These are phyloP conservation scores for Drosophila rufa DNA, from an alignment of 1,140 invertebrate species.

Conservation along the genomic window DNA sequence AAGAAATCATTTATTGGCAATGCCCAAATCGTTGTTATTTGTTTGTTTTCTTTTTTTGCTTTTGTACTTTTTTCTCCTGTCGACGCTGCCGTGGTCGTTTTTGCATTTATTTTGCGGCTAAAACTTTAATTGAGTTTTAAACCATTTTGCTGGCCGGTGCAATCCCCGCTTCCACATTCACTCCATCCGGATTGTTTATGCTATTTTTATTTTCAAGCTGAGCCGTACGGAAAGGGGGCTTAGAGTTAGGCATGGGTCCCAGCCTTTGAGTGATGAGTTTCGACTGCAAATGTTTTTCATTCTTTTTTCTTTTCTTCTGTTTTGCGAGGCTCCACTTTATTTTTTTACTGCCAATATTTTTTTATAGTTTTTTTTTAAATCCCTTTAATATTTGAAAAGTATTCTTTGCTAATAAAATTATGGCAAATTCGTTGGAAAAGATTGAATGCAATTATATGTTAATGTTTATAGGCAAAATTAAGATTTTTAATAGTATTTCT, in stretches of 20 bases:
- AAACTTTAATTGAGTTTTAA: slow-evolving; percentile 85
- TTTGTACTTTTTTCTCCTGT: slow-evolving; percentile 53
- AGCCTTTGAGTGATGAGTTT: slow-evolving; percentile 75
- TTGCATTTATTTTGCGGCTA: slow-evolving; percentile 85
- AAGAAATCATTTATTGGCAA: background rate
- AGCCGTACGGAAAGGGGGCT: slow-evolving; percentile 1
- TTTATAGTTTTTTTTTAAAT: background rate
- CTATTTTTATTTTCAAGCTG: slow-evolving; percentile 45
- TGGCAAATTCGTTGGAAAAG: background rate
- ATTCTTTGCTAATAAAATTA: background rate
- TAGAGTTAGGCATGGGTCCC: slow-evolving; percentile 15
- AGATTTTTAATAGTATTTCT: background rate
- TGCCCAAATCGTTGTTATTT: slow-evolving; percentile 48
- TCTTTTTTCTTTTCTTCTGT: slow-evolving; percentile 18
- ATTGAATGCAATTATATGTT: background rate
- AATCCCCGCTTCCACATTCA: slow-evolving; percentile 21
- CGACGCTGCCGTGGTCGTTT: slow-evolving; percentile 58
- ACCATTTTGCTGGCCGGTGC: slow-evolving; percentile 72
- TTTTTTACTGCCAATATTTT: slow-evolving; percentile 22
- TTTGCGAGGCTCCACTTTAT: slow-evolving; percentile 38
- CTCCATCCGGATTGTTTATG: slow-evolving; percentile 58
- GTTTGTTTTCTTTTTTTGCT: slow-evolving; percentile 24
- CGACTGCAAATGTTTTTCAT: slow-evolving; percentile 49
- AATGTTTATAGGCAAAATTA: background rate
- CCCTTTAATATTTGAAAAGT: background rate